phyloP scores from a whole-genome alignment of 2,113 vertebrate genomes.

The Chloroceryle aenea region DNA sequence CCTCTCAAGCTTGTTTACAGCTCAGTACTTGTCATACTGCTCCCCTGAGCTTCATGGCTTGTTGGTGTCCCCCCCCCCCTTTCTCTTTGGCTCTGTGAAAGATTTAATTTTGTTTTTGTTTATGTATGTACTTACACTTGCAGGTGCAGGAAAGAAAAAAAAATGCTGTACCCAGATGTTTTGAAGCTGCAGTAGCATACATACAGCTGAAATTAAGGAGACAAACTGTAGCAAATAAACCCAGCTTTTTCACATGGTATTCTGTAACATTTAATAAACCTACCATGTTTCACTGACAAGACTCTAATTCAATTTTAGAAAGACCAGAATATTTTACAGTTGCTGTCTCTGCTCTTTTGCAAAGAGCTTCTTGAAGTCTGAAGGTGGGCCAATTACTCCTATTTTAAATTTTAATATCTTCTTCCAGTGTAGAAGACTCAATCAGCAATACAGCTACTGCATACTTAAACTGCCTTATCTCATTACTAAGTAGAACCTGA shows the following conservation, averaged over 20 bases:
- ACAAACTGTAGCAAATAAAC: constrained; percentile 63
- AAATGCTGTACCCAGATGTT: constrained; percentile 79
- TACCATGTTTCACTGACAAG: constrained; percentile 40
- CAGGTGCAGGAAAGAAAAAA: constrained; percentile 81
- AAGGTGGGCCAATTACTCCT: background rate
- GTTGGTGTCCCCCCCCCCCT: constrained; percentile 35
- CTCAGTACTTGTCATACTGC: constrained; percentile 81
- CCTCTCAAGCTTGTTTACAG: constrained; percentile 85
- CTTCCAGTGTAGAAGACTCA: background rate
- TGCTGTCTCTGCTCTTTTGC: constrained; percentile 16
- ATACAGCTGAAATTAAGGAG: constrained; percentile 74
- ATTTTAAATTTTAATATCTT: constrained; percentile 30
- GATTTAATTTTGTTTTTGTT: constrained; percentile 83
- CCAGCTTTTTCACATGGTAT: constrained; percentile 12
- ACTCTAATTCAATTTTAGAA: constrained; percentile 29
- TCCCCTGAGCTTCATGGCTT: constrained; percentile 82
- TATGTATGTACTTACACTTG: constrained; percentile 77
- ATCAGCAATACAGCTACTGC: background rate
- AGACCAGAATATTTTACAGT: constrained; percentile 28
- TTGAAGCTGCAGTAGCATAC: constrained; percentile 63
- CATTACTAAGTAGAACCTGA: constrained; percentile 12
- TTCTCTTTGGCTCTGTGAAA: constrained; percentile 68
- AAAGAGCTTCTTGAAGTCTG: constrained; percentile 11
- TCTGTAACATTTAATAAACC: constrained; percentile 63
- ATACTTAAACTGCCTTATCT: constrained; percentile 29